Base-by-base conservation (phyloP, 2,888 invertebrate genomes). In the Sipunculus nudus region DNA sequence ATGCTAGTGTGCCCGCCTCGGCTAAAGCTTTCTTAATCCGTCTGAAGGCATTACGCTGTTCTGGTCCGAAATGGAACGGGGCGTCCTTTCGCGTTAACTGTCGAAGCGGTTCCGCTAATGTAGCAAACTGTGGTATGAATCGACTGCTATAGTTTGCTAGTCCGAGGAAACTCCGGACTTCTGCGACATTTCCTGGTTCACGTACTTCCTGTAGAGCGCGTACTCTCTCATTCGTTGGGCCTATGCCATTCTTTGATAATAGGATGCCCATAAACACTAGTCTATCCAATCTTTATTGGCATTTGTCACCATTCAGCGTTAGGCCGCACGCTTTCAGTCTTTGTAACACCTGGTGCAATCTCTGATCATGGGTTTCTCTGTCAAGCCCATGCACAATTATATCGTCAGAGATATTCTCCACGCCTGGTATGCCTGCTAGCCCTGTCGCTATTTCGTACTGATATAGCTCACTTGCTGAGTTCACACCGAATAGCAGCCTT, bases 91-190 rank as follows among this genome's bases (percentile, higher is more conserved):
- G 6, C 6, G n/a, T 53, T 23, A 40, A n/a, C 16, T 40, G 3
- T 23, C 26, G 19, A 6, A 53, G n/a, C 10, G 39, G 53, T 16
- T 39, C 53, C n/a, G 41, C 39, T 6, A 40, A 23, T 21, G 25
- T 40, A 8, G 53, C 13, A 6, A 40, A 25, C 6, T 40, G 16
- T 19, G 53, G 53, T 8, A 53, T 53, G 40, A 40, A 53, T 23
- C 23, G 10, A 6, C 13, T 26, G 6, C 23, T n/a, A 26, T 19
- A 53, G 8, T 40, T 13, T 16, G 23, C 53, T 6, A 53, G 21
- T 5, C 53, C 53, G 6, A 53, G 16, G 28, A 53, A 49, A 10
- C 10, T 13, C 38, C 38, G 10, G 38, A 35, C 50, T 25, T 49
- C 50, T 8, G 32, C 13, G 8, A 23, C 50, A 32, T 10, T 21